Conservation (phyloP, 2,888 invertebrate genomes). For the Baronia brevicornis region DNA sequence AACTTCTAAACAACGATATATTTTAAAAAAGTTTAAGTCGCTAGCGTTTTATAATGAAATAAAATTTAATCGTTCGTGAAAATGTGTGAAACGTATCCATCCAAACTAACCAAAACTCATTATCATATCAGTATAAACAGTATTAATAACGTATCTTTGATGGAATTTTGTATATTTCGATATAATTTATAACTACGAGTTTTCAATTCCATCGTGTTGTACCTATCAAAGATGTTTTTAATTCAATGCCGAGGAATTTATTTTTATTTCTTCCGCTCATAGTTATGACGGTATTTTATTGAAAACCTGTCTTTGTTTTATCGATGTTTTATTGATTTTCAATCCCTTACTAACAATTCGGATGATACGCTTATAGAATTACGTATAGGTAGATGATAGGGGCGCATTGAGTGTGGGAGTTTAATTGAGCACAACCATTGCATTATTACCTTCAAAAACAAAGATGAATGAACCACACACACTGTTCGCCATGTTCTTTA, state of each 20-base stretch:
- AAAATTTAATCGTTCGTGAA: no score
- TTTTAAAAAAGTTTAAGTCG: no score
- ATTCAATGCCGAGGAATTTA: not conserved
- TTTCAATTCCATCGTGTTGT: no score
- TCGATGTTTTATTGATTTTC: conserved; percentile 1
- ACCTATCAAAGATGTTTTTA: not conserved
- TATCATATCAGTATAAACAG: no score
- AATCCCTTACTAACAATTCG: conserved; percentile 3
- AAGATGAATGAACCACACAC: conserved; percentile 38
- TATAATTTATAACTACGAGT: no score
- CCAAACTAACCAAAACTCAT: no score
- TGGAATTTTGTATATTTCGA: no score
- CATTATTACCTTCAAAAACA: conserved; percentile 21
- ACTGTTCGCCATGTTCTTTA: conserved; percentile 18
- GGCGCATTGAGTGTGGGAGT: conserved; percentile 28
- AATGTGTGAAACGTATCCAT: no score
- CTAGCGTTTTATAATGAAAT: no score
- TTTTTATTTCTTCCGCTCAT: conserved; percentile 2
- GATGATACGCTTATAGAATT: conserved; percentile 8
- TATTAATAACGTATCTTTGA: no score
- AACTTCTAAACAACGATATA: no score
- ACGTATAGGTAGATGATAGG: conserved; percentile 27
- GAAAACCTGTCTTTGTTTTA: not conserved
- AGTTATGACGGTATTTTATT: conserved; percentile 2
- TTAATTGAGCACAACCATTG: conserved; percentile 23